These are phyloP conservation scores for Isotomurus palustris DNA, from an alignment of 2,888 invertebrate genomes.

Conservation along the genomic window DNA sequence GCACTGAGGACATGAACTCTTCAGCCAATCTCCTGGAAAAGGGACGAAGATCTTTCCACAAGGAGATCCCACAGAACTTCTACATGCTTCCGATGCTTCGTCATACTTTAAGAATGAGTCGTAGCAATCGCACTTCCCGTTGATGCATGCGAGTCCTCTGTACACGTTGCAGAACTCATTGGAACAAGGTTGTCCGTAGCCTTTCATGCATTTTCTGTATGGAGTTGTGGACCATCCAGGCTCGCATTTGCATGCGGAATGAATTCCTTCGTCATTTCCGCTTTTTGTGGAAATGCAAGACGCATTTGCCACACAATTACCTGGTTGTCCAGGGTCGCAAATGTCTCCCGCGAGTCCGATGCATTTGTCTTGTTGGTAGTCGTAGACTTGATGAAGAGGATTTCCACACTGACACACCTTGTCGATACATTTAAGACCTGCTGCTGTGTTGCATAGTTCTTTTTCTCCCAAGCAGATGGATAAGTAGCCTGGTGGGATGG, in stretches of 20 bases:
- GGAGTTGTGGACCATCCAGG: slow-evolving; percentile 22
- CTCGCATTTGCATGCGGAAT: slow-evolving; percentile 9
- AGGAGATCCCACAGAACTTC: slow-evolving; percentile 18
- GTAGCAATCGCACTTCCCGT: slow-evolving; percentile 19
- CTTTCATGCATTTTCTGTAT: slow-evolving; percentile 23
- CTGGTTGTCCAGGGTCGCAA: slow-evolving; percentile 11
- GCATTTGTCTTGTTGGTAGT: slow-evolving; percentile 20
- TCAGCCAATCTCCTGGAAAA: slow-evolving; percentile 24
- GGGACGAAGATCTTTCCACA: slow-evolving; percentile 29
- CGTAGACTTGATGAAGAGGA: slow-evolving; percentile 26
- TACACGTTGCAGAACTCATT: slow-evolving; percentile 32
- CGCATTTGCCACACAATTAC: slow-evolving; percentile 17
- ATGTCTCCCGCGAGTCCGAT: slow-evolving; percentile 26
- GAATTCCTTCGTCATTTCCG: not conserved
- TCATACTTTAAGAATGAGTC: slow-evolving; percentile 31
- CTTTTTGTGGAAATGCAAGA: slow-evolving; percentile 5
- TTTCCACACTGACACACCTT: slow-evolving; percentile 24
- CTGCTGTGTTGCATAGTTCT: slow-evolving; percentile 21
- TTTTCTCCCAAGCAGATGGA: slow-evolving; percentile 24
- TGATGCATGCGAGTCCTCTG: slow-evolving; percentile 21
- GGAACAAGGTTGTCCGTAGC: slow-evolving; percentile 16
- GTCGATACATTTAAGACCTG: slow-evolving; percentile 25
- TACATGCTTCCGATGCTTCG: slow-evolving; percentile 10
- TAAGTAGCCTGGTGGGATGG: slow-evolving; percentile 26
- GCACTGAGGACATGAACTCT: slow-evolving; percentile 21